Conservation (phyloP, 2,113 vertebrate species). For the Balaenoptera acutorostrata region DNA sequence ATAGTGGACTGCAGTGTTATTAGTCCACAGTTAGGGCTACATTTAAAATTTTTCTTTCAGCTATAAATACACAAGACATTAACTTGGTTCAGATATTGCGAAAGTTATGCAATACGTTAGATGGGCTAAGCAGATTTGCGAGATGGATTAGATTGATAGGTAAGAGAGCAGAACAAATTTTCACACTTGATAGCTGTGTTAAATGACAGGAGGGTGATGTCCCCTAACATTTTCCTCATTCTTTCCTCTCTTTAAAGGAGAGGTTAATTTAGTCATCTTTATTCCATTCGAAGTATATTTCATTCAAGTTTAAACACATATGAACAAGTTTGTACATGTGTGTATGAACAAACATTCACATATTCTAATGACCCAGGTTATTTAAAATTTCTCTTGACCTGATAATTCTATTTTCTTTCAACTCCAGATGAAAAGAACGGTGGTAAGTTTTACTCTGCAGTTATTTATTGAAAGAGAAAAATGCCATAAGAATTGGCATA, state of each 20-base stretch:
- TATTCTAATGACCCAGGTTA: background rate
- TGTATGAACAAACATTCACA: background rate
- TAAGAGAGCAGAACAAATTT: background rate
- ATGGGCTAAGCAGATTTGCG: background rate
- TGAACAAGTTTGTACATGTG: background rate
- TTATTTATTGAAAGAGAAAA: background rate
- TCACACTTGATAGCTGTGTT: background rate
- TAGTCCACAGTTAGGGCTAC: background rate
- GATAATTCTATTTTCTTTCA: background rate
- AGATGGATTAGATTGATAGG: background rate
- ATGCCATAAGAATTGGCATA: background rate
- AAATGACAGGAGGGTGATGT: background rate
- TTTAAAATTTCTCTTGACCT: slow-evolving; percentile 11
- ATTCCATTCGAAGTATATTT: background rate
- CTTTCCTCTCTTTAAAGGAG: background rate
- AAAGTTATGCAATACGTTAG: background rate
- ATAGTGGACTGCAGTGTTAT: background rate
- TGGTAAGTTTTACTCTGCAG: background rate
- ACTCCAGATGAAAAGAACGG: background rate
- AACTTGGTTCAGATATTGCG: background rate
- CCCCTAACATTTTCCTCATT: background rate
- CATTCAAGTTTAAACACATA: background rate
- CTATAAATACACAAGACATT: background rate
- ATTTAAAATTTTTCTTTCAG: background rate
- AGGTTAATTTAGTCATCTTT: background rate